Conservation (phyloP, 2,113 vertebrate species). For the Heliornis fulica region DNA sequence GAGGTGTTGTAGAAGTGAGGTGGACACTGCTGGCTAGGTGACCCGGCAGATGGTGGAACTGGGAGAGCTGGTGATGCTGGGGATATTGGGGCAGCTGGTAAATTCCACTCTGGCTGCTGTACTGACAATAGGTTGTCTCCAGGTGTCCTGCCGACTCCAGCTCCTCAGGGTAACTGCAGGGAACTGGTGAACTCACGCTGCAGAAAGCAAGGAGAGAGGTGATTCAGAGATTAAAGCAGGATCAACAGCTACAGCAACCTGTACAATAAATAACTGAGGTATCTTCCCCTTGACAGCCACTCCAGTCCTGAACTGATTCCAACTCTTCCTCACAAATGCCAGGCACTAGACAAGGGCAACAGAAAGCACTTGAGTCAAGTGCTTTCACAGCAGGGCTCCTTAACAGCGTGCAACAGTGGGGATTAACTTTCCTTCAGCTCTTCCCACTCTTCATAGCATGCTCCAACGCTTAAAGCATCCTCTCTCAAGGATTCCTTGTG, state of each 20-base stretch:
- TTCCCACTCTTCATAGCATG: background rate
- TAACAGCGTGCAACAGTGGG: rapidly evolving
- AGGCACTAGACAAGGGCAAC: background rate
- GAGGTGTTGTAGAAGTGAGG: slow-evolving; percentile 70
- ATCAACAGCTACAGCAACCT: background rate
- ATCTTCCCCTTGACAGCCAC: background rate
- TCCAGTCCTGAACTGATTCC: background rate
- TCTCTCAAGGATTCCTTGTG: background rate
- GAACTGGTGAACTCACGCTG: slow-evolving; percentile 15
- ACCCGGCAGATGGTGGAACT: slow-evolving; percentile 69
- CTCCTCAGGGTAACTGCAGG: slow-evolving; percentile 70
- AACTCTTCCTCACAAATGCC: background rate
- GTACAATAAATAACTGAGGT: background rate
- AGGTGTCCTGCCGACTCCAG: slow-evolving; percentile 35
- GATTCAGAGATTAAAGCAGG: background rate
- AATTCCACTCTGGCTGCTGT: slow-evolving; percentile 60
- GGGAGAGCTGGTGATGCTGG: slow-evolving; percentile 50
- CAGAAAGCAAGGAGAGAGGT: background rate
- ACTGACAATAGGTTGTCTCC: slow-evolving; percentile 72
- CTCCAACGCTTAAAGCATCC: background rate
- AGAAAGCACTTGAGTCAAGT: background rate
- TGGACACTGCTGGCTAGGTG: slow-evolving; percentile 55
- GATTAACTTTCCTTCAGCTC: background rate
- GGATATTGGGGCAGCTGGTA: slow-evolving; percentile 56
- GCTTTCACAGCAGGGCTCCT: background rate